Evolutionary conservation across 1,140 invertebrate species (phyloP), one percentile per base, ranked within the genome.

Genomic region (Drosophila auraria): DNA sequence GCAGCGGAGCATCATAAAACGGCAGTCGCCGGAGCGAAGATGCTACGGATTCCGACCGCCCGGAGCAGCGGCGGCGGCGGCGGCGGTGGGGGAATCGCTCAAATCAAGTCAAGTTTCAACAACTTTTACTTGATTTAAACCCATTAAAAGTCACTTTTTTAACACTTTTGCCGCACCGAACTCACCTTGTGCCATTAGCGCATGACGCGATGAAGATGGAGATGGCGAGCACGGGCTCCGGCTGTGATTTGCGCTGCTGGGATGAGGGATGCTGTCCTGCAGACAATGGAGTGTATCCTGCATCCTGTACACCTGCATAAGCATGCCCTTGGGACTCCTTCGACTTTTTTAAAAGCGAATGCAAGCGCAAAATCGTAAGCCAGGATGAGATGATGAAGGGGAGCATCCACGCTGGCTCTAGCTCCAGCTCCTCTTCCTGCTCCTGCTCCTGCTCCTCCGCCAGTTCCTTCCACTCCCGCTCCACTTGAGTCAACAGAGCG

Each of bases 41-140:
- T 80, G 76, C 61, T 72, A 59, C 53, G 50, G 49, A 50, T 65
- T 45, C 44, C n/a, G 54, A 45, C 54, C 40, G 23, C 45, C 23
- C 36, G 25, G 20, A n/a, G 70, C 14, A 14, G 53, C 20, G 20
- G 1, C 20, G 17, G 53, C 11, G 15, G 5, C 14, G 17, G 23
- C 14, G 20, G 36, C 30, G 17, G 38, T 15, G 49, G 40, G 57
- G 57, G 56, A 82, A 80, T 65, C 78, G 80, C 73, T 76, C 81
- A 81, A 87, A 87, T 90, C 84, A 89, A 89, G 86, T 89, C 84
- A 90, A 89, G 82, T 89, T 89, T 89, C 78, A 89, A 89, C 82
- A 90, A 90, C 87, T 90, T 90, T 90, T 89, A 86, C 86, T 90
- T 90, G 86, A 90, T 90, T 90, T 90, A 90, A 90, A 90, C 87